Conservation (phyloP, 2,113 vertebrate genomes). For the Cryptomyrus ogoouensis region DNA sequence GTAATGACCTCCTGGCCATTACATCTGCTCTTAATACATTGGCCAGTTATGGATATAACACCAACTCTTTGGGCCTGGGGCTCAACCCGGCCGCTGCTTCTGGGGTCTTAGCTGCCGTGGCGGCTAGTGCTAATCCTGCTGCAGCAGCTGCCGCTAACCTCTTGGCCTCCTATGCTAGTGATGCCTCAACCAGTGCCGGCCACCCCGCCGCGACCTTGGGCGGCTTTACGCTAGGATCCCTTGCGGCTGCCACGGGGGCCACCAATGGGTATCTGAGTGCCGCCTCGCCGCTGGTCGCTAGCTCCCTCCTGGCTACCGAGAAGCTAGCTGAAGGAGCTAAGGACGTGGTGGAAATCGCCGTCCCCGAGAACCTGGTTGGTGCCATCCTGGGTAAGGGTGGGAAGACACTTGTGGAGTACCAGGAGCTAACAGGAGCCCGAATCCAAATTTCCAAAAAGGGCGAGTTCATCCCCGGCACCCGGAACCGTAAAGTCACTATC, state of each 20-base stretch:
- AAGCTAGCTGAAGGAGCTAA: slow-evolving; percentile 80
- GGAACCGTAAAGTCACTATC: slow-evolving; percentile 93
- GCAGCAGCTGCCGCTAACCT: slow-evolving; percentile 82
- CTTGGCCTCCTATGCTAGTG: slow-evolving; percentile 79
- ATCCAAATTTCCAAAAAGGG: slow-evolving; percentile 96
- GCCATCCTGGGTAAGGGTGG: slow-evolving; percentile 91
- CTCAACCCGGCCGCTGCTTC: slow-evolving; percentile 81
- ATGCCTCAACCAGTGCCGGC: slow-evolving; percentile 65
- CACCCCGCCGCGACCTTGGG: slow-evolving; percentile 65
- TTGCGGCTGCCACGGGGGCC: slow-evolving; percentile 71
- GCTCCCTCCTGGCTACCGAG: slow-evolving; percentile 77
- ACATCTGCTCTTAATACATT: slow-evolving; percentile 88
- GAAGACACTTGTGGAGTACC: slow-evolving; percentile 92
- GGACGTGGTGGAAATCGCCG: slow-evolving; percentile 88
- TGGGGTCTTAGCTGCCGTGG: slow-evolving; percentile 78
- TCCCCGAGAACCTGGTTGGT: slow-evolving; percentile 88
- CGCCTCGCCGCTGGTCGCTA: slow-evolving; percentile 72
- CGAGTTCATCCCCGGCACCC: slow-evolving; percentile 88
- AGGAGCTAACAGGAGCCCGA: slow-evolving; percentile 87
- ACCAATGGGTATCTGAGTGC: slow-evolving; percentile 83
- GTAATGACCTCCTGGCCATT: slow-evolving; percentile 86
- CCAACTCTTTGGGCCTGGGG: slow-evolving; percentile 83
- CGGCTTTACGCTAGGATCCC: slow-evolving; percentile 76
- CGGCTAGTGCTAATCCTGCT: slow-evolving; percentile 80
- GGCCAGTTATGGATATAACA: slow-evolving; percentile 90